A percentile compares a stretch with the other conserved stretches of the same genome.
Conservation (phyloP, 2,113 vertebrate genomes). For the Cettia cetti region DNA sequence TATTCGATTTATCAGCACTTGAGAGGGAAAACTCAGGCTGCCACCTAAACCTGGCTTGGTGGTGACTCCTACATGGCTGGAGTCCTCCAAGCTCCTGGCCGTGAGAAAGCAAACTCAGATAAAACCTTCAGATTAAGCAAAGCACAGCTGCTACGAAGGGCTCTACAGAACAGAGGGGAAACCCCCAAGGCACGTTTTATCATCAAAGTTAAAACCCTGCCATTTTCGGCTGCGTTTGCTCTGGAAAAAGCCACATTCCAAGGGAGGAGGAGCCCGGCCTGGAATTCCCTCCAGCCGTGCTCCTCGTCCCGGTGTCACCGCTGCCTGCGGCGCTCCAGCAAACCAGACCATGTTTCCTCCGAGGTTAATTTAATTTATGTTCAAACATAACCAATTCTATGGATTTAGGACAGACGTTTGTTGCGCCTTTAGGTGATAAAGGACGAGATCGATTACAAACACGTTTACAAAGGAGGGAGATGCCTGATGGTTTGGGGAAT, state of each 20-base stretch:
- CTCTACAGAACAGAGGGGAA: neutral
- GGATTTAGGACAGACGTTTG: neutral
- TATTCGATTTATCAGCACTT: neutral
- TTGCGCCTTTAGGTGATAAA: neutral
- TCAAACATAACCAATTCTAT: neutral
- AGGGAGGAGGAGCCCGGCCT: neutral
- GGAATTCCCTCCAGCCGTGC: neutral
- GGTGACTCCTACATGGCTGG: neutral
- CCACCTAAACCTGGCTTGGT: rapidly evolving
- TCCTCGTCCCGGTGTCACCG: rapidly evolving
- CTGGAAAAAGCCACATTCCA: neutral
- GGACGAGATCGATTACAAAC: neutral
- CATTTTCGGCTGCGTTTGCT: neutral
- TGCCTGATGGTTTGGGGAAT: conserved; percentile 5
- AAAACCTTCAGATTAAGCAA: neutral
- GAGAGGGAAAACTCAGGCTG: neutral
- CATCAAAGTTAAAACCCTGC: neutral
- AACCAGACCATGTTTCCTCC: neutral
- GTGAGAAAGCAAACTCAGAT: neutral
- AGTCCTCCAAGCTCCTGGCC: neutral
- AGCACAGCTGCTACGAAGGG: neutral
- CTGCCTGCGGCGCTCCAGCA: neutral
- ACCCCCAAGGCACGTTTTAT: rapidly evolving
- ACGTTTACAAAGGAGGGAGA: neutral
- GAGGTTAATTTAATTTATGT: neutral